Evolutionary conservation across 2,888 invertebrate species (phyloP), one percentile per base, ranked within the genome.

Genomic region (Leptinotarsa rubiginosa): DNA sequence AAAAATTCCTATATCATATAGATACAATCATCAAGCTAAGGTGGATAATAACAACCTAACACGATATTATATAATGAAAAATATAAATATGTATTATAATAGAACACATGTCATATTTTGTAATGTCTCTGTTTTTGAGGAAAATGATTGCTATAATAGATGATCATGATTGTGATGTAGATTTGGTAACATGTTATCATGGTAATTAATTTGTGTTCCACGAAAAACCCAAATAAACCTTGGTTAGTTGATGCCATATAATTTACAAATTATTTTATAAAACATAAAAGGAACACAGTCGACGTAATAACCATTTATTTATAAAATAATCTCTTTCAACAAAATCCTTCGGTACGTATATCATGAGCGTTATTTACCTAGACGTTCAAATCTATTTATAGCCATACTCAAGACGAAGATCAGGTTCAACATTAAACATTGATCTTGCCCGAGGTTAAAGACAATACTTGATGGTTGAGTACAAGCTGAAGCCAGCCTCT

Each of bases 401-500:
- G 56, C 54, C 56, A 31, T 25, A 31, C 16, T 68, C 47, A 31
- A 68, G 52, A 54, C 31, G 68, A 56, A 47, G 69, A 72, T 72
- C 71, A 75, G 68, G 69, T 68, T 75, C 65, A 75, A 47, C 71
- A 67, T 65, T 10, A 41, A 70, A 64, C 74, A 52, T 74, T 50
- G 70, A 50, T 64, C 73, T 52, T 67, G 64, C 62, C 25, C 20
- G n/a, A 52, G 70, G 52, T 64, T 31, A 47, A 59, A 65, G 47
- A 70, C 68, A 71, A 66, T 70, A 74, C 70, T 66, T 41, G 62
- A 70, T 74, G 68, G 70, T 65, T 47, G 41, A 64, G 22, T 73
- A 64, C 41, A 15, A 49, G 75, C 72, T 69, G 54, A 67, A 67
- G 71, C 69, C 70, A 70, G 73, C 72, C 67, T 74, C 65, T 74